These are phyloP conservation scores for Hassar affinis DNA, from an alignment of 2,113 vertebrate genomes.

Conservation along the genomic window DNA sequence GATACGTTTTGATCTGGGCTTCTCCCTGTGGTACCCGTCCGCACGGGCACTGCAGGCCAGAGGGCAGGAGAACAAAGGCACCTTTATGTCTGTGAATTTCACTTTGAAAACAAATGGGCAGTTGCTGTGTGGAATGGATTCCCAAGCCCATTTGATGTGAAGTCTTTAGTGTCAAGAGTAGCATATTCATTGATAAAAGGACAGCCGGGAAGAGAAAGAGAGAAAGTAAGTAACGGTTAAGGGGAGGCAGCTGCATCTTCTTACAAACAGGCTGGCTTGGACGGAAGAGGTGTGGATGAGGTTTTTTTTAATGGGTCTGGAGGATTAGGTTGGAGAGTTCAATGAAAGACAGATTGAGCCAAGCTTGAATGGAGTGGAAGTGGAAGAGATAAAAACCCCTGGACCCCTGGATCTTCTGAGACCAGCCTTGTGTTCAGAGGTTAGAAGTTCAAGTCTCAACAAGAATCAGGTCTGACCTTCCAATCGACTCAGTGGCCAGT, in stretches of 20 bases:
- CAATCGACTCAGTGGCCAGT: slow-evolving; percentile 15
- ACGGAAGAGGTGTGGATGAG: slow-evolving; percentile 66
- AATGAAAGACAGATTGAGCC: slow-evolving; percentile 63
- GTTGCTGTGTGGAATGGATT: slow-evolving; percentile 94
- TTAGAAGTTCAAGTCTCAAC: slow-evolving; percentile 40
- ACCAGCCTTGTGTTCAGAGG: slow-evolving; percentile 30
- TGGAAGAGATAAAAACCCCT: neutral
- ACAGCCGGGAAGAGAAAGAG: slow-evolving; percentile 14
- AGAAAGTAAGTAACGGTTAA: slow-evolving; percentile 40
- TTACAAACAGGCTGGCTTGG: slow-evolving; percentile 63
- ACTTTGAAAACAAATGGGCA: slow-evolving; percentile 90
- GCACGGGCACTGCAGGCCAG: slow-evolving; percentile 87
- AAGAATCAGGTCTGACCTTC: slow-evolving; percentile 34
- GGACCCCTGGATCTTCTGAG: slow-evolving; percentile 11
- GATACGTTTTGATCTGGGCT: slow-evolving; percentile 80
- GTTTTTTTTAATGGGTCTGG: slow-evolving; percentile 68
- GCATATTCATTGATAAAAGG: slow-evolving; percentile 73
- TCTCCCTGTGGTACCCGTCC: slow-evolving; percentile 83
- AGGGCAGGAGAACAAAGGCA: slow-evolving; percentile 94
- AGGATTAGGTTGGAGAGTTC: slow-evolving; percentile 69
- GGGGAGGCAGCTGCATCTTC: slow-evolving; percentile 59
- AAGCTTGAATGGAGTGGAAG: slow-evolving; percentile 16
- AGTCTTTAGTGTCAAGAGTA: slow-evolving; percentile 90
- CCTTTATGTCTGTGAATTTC: slow-evolving; percentile 82
- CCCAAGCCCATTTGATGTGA: slow-evolving; percentile 95